Evolutionary conservation across 2,797 vertebrate genomes (phyloP).

Genomic region (Myiotriccus ornatus): DNA sequence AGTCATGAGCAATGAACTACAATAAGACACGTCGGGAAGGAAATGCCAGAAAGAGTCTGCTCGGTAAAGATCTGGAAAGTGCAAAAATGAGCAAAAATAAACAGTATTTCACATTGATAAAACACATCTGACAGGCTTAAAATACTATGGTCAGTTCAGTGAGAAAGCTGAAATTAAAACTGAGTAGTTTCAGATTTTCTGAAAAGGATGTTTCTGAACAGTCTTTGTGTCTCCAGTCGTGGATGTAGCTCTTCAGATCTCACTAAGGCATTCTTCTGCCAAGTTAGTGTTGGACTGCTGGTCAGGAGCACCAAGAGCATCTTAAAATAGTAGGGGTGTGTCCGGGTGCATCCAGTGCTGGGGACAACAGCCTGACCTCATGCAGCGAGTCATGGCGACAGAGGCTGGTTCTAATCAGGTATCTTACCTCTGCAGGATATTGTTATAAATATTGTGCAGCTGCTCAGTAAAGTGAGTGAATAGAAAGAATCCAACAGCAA

Average conservation of each 20-base stretch:
- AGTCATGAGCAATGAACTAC: not conserved
- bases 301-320: not conserved
- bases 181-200: not conserved
- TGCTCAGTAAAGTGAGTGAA: not conserved
- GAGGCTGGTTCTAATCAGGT: not conserved
- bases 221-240: not conserved
- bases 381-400: not conserved
- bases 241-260: not conserved
- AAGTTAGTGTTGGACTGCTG: not conserved
- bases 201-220: not conserved
- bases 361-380: not conserved
- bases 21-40: not conserved
- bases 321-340: not conserved
- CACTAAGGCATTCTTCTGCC: not conserved
- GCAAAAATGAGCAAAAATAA: conserved; percentile 1
- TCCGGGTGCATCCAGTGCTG: rapidly evolving
- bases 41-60: not conserved
- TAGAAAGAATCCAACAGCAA: not conserved
- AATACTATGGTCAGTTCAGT: not conserved
- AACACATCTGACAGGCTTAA: not conserved
- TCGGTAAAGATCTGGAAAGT: not conserved
- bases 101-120: not conserved
- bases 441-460: not conserved
- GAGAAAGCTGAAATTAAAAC: not conserved
- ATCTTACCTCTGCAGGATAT: not conserved